phyloP scores from a whole-genome alignment of 2,113 vertebrate species.

The Pollachius pollachius region DNA sequence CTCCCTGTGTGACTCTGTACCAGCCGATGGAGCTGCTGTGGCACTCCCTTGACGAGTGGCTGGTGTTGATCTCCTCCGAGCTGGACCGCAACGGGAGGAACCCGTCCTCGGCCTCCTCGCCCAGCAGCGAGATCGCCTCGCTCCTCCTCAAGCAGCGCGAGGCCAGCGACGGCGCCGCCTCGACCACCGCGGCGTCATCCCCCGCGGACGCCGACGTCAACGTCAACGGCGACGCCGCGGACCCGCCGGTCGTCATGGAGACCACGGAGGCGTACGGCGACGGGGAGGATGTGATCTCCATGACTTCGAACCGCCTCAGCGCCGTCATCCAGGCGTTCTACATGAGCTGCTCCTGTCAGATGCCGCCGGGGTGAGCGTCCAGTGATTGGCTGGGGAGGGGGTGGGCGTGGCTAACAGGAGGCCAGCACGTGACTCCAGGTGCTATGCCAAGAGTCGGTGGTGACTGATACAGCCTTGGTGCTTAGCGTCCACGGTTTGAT shows the following conservation, averaged over 20 bases:
- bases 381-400: constrained; percentile 1
- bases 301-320: constrained; percentile 95
- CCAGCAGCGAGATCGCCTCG: constrained; percentile 71
- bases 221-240: constrained; percentile 31
- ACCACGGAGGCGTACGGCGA: constrained; percentile 80
- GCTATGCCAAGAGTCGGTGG: too few species aligned
- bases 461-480: too few species aligned
- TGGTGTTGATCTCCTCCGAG: constrained; percentile 95
- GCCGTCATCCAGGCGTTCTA: constrained; percentile 99
- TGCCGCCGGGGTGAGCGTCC: constrained; percentile 89
- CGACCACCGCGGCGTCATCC: not conserved
- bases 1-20: constrained; percentile 17
- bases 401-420: not conserved
- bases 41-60: constrained; percentile 98
- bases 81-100: constrained; percentile 83
- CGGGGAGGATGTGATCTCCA: constrained; percentile 94
- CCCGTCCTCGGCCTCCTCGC: constrained; percentile 59
- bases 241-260: constrained; percentile 67
- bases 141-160: constrained; percentile 87
- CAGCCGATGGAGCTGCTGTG: constrained; percentile 95
- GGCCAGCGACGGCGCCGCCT: constrained; percentile 46
- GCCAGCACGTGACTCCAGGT: too few species aligned
- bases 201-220: constrained; percentile 33
- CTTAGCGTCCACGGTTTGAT: too few species aligned
- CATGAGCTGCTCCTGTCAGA: constrained; percentile 98